Conservation (phyloP, 1,140 invertebrate species). For the Brachionus koreanus region DNA sequence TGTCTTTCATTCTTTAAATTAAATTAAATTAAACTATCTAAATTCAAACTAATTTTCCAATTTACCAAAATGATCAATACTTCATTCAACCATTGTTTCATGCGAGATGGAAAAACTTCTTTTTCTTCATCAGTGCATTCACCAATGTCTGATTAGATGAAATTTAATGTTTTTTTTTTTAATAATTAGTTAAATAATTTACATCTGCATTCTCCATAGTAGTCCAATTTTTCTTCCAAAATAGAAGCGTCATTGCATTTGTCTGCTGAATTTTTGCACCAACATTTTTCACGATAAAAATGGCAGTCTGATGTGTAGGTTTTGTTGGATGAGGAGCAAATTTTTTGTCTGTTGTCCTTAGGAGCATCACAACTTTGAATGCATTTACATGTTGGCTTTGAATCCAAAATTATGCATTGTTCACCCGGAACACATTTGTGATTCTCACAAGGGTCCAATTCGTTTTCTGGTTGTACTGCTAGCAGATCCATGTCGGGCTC, state of each 20-base stretch:
- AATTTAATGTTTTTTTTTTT: not conserved
- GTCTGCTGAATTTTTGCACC: not conserved
- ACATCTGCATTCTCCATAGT: constrained; percentile 39
- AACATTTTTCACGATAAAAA: constrained; percentile 16
- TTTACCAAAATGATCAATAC: constrained; percentile 21
- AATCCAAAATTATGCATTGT: not conserved
- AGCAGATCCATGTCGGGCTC: not conserved
- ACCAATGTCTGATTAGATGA: not conserved
- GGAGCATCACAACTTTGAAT: constrained; percentile 28
- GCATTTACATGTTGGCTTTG: constrained; percentile 14
- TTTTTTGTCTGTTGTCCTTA: constrained; percentile 28
- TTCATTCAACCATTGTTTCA: constrained; percentile 39
- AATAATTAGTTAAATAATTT: not conserved
- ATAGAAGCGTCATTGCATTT: not conserved
- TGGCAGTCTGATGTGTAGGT: constrained; percentile 34
- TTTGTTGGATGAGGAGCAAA: constrained; percentile 16
- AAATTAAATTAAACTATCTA: not conserved
- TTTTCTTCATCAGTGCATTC: not conserved
- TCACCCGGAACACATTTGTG: not conserved
- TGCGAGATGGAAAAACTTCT: constrained; percentile 33
- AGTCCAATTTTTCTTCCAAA: constrained; percentile 28
- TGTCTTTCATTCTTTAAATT: constrained; percentile 13
- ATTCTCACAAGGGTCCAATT: not conserved
- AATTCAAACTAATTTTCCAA: not conserved
- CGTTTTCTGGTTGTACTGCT: not conserved